Evolutionary conservation across 2,113 vertebrate species (phyloP).

Genomic region (Microtus pennsylvanicus): DNA sequence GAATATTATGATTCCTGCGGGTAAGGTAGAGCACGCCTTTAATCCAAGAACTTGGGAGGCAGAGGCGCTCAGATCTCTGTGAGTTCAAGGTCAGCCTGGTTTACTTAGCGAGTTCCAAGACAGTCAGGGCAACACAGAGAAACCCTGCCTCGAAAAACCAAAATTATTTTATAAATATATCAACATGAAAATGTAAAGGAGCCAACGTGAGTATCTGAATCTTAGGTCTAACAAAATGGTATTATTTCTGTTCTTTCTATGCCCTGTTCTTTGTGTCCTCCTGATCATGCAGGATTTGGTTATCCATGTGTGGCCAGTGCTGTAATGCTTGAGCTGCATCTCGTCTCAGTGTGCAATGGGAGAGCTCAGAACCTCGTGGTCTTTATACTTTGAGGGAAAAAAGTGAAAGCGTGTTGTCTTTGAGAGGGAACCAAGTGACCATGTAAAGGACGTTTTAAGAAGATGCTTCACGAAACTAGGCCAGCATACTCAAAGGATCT

Average conservation of each 20-base stretch:
- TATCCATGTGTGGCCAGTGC: conserved; percentile 87
- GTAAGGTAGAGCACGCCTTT: too few relatives aligned
- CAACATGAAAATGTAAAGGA: conserved; percentile 87
- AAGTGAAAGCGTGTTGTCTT: conserved; percentile 81
- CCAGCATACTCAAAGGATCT: conserved; percentile 71
- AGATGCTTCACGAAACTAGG: conserved; percentile 74
- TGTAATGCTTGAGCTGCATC: conserved; percentile 87
- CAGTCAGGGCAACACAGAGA: too few relatives aligned
- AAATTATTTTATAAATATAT: conserved; percentile 86
- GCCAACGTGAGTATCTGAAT: not conserved
- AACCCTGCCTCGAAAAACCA: too few relatives aligned
- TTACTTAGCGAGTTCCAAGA: too few relatives aligned
- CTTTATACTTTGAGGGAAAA: conserved; percentile 92
- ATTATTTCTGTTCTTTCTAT: conserved; percentile 88
- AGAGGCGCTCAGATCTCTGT: too few relatives aligned
- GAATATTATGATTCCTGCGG: not conserved
- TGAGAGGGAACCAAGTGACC: conserved; percentile 83
- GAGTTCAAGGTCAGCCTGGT: too few relatives aligned
- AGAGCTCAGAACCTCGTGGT: conserved; percentile 95
- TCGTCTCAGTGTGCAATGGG: conserved; percentile 82
- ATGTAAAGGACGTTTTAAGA: conserved; percentile 80
- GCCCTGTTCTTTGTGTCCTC: conserved; percentile 89
- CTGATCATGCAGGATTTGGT: conserved; percentile 87
- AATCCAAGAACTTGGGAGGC: too few relatives aligned
- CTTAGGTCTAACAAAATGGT: conserved; percentile 85